Conservation (phyloP, 2,888 invertebrate species). For the Toxonevra muliebris region DNA sequence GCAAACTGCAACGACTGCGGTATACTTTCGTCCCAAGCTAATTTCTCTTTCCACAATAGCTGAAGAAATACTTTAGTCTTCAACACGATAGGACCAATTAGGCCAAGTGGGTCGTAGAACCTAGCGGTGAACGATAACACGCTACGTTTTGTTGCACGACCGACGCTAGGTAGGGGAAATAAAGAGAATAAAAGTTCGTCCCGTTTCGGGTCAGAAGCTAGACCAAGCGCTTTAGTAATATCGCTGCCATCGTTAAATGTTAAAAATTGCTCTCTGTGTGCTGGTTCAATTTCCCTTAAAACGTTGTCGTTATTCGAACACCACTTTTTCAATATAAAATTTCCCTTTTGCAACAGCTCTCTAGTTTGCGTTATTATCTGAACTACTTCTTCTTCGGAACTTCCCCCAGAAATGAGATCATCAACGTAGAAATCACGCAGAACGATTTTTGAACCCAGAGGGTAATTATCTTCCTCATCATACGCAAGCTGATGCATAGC, state of each 20-base stretch:
- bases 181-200: conserved; percentile 18
- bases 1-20: conserved; percentile 16
- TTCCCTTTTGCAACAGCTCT: conserved; percentile 26
- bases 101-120: conserved; percentile 69
- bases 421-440: conserved; percentile 43
- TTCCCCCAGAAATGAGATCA: conserved; percentile 38
- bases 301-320: conserved; percentile 28
- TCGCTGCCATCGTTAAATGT: conserved; percentile 25
- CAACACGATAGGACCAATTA: conserved; percentile 56
- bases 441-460: conserved; percentile 36
- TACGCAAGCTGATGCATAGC: conserved; percentile 30
- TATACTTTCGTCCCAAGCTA: conserved; percentile 37
- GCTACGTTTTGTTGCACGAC: conserved; percentile 28
- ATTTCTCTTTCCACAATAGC: conserved; percentile 35
- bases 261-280: conserved; percentile 20
- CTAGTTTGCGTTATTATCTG: conserved; percentile 30
- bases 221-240: conserved; percentile 27
- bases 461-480: conserved; percentile 51
- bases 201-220: conserved; percentile 20
- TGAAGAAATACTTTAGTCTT: conserved; percentile 41
- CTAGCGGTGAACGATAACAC: conserved; percentile 32
- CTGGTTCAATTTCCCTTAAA: conserved; percentile 9
- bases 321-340: conserved; percentile 39
- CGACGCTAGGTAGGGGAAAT: neutral
- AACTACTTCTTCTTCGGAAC: conserved; percentile 30